Percentiles rank a stretch among this genome's conserved stretches.
These are phyloP conservation scores for Akabosia matsudoensis DNA, from an alignment of 1,140 invertebrate genomes.

Conservation along the genomic window DNA sequence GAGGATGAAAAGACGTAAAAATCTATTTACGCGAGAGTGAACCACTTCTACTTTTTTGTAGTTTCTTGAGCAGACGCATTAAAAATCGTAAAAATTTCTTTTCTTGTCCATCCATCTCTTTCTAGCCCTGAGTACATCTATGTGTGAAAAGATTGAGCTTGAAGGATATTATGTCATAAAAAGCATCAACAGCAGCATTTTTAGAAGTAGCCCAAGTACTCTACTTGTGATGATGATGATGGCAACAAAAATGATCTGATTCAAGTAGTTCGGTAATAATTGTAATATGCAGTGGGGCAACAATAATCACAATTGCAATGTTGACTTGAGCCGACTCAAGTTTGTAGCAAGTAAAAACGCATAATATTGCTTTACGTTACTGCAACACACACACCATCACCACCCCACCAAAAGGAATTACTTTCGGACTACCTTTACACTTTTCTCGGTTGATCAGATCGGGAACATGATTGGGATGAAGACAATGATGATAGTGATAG, in stretches of 20 bases:
- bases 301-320: background rate
- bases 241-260: background rate
- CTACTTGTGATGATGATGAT: background rate
- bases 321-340: background rate
- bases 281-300: background rate
- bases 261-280: background rate
- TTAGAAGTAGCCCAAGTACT: background rate
- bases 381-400: background rate
- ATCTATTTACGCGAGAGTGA: background rate
- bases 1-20: background rate
- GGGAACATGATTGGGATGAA: background rate
- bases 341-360: too few relatives aligned
- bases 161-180: background rate
- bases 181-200: background rate
- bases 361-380: background rate
- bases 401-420: too few relatives aligned
- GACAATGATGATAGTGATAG: background rate
- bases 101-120: background rate
- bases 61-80: background rate
- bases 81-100: background rate
- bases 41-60: background rate
- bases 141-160: slow-evolving; percentile 16
- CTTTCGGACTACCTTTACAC: background rate
- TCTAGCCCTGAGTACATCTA: background rate
- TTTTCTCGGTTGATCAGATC: slow-evolving; percentile 6